phyloP scores from a whole-genome alignment of 2,113 vertebrate species.

The Cynoglossus semilaevis region DNA sequence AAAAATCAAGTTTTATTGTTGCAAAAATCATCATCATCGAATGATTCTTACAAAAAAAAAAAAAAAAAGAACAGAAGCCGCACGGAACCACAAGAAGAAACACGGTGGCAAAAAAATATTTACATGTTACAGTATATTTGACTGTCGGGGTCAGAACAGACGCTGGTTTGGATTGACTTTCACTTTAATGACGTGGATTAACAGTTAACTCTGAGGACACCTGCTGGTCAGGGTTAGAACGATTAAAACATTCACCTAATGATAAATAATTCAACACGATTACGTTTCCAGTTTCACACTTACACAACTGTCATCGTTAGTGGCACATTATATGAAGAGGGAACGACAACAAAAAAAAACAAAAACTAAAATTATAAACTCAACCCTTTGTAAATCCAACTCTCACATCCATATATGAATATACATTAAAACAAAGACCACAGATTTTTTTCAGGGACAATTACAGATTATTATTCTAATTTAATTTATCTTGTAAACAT shows the following conservation, averaged over 20 bases:
- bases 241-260: not conserved
- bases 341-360: conserved; percentile 22
- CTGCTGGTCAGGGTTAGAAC: conserved; percentile 2
- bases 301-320: conserved; percentile 3
- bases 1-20: conserved; percentile 64
- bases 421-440: conserved; percentile 36
- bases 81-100: not conserved
- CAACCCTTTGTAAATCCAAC: conserved; percentile 38
- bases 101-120: conserved; percentile 47
- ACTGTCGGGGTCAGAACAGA: not conserved
- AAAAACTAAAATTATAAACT: conserved; percentile 25
- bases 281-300: not conserved
- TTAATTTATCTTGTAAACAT: conserved; percentile 36
- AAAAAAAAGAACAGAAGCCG: conserved; percentile 59
- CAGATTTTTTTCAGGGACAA: conserved; percentile 25
- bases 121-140: conserved; percentile 40
- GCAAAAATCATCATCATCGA: conserved; percentile 47
- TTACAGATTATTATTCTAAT: too few relatives aligned
- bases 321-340: conserved; percentile 13
- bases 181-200: not conserved
- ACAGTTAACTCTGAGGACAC: not conserved
- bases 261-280: not conserved
- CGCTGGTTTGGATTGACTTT: not conserved
- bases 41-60: conserved; percentile 32
- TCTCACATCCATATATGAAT: conserved; percentile 38